phyloP scores from a whole-genome alignment of 1,140 invertebrate genomes.

The Drosophila obscura region DNA sequence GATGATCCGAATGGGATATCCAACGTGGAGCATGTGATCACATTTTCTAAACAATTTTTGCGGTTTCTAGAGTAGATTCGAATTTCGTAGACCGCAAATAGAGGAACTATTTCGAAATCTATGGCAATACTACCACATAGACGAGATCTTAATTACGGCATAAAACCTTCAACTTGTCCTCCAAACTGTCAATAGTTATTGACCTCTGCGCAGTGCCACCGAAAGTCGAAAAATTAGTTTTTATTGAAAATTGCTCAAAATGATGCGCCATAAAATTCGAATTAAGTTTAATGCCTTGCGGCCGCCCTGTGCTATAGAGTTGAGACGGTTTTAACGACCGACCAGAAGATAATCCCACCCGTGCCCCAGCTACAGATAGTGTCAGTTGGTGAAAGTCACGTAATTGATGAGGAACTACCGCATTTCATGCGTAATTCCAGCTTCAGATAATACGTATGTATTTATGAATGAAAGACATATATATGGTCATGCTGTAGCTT shows the following conservation, averaged over 20 bases:
- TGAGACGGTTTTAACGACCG: conserved; percentile 30
- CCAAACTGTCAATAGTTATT: conserved; percentile 45
- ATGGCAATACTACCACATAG: conserved; percentile 1
- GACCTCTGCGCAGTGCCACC: conserved; percentile 43
- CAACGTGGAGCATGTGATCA: conserved; percentile 17
- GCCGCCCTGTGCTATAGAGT: conserved; percentile 11
- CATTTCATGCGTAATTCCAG: too few relatives aligned
- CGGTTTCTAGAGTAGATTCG: conserved; percentile 34
- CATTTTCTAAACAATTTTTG: conserved; percentile 34
- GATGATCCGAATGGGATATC: conserved; percentile 20
- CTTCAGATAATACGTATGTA: too few relatives aligned
- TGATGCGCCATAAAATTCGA: conserved; percentile 53
- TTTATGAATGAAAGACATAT: background rate
- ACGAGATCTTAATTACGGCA: conserved; percentile 13
- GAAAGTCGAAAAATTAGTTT: conserved; percentile 40
- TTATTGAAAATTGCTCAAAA: conserved; percentile 50
- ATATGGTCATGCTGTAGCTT: background rate
- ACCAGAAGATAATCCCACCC: conserved; percentile 1
- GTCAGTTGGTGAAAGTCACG: too few relatives aligned
- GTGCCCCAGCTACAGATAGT: too few relatives aligned
- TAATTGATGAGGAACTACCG: too few relatives aligned
- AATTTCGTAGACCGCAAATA: conserved; percentile 25
- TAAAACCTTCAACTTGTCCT: conserved; percentile 46
- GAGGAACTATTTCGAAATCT: conserved; percentile 15
- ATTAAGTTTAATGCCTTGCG: conserved; percentile 32